These are phyloP conservation scores for Drosophila kanapiae DNA, from an alignment of 1,140 invertebrate genomes.

Conservation along the genomic window DNA sequence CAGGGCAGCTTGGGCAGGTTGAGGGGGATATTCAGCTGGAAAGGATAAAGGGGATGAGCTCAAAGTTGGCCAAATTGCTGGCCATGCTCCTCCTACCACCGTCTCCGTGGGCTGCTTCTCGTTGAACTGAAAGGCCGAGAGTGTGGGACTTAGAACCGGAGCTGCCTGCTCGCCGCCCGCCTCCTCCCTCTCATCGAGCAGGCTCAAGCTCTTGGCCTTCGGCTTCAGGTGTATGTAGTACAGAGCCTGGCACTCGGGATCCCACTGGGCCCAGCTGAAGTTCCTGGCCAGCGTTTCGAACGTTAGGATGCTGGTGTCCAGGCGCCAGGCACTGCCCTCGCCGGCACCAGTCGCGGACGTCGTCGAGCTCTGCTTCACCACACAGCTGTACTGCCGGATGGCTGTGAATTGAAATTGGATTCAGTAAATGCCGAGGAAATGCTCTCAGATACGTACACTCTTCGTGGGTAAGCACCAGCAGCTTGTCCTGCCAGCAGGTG, in stretches of 20 bases:
- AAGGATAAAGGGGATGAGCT: neutral
- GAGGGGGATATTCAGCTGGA: slow-evolving; percentile 93
- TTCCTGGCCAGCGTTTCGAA: slow-evolving; percentile 89
- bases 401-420: slow-evolving; percentile 26
- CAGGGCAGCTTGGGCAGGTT: slow-evolving; percentile 90
- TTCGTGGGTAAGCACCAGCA: slow-evolving; percentile 91
- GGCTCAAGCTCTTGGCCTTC: slow-evolving; percentile 86
- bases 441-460: slow-evolving; percentile 88
- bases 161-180: slow-evolving; percentile 59
- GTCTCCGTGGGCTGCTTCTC: slow-evolving; percentile 93
- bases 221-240: slow-evolving; percentile 92
- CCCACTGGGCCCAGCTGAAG: slow-evolving; percentile 94
- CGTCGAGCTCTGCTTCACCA: slow-evolving; percentile 64
- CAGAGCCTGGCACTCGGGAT: slow-evolving; percentile 89
- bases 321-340: slow-evolving; percentile 85
- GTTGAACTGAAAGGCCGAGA: slow-evolving; percentile 94
- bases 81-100: slow-evolving; percentile 88
- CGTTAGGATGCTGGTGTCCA: slow-evolving; percentile 86
- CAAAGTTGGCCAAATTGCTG: neutral
- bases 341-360: slow-evolving; percentile 82
- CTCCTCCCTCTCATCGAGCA: slow-evolving; percentile 87
- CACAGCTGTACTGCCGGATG: slow-evolving; percentile 74
- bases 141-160: slow-evolving; percentile 87
- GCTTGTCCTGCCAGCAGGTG: slow-evolving; percentile 88
- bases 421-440: too few species aligned